Evolutionary conservation across 2,888 invertebrate species (phyloP), one percentile per base, ranked within the genome.

Genomic region (Operophtera brumata): DNA sequence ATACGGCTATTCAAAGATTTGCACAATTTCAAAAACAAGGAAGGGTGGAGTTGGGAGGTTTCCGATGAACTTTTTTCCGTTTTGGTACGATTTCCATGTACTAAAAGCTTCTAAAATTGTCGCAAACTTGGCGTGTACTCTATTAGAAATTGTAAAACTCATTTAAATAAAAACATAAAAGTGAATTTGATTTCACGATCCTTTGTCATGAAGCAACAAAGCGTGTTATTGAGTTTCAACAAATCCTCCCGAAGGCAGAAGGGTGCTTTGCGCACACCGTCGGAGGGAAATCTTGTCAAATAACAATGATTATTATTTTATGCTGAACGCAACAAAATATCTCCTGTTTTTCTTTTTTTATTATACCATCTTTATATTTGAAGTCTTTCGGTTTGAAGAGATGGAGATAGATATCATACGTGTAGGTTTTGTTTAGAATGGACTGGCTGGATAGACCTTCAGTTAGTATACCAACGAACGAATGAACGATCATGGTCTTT

Each of bases 171-270:
- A 57, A 37, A 64, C 45, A 57, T 54, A 66, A 67, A 70, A 67
- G 55, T 62, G 47, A 67, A 69, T 69, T 61, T 62, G 59, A 69
- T 69, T 69, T 72, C 49, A 62, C 65, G 57, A 69, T 69, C 69
- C 72, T 76, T 77, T 76, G 70, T 76, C 60, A 62, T 67, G 65
- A 67, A 71, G 67, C 76, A 77, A 76, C 75, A 79, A 76, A 78
- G 70, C 75, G 65, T 69, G 67, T 77, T 77, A 78, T 78, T 72
- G 71, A 76, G 81, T 79, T 79, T 73, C 70, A 71, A 67, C 69
- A 75, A 80, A 76, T 76, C 77, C 73, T 66, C 65, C 67, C 61
- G 54, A 63, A 66, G 65, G 67, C 61, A 63, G 62, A 44, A 56
- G 67, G 67, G 64, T 62, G 61, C 56, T 63, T 57, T 65, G 54